Evolutionary conservation across 2,113 vertebrate genomes (phyloP), one percentile per base, ranked within the genome.

Genomic region (Thymallus thymallus): DNA sequence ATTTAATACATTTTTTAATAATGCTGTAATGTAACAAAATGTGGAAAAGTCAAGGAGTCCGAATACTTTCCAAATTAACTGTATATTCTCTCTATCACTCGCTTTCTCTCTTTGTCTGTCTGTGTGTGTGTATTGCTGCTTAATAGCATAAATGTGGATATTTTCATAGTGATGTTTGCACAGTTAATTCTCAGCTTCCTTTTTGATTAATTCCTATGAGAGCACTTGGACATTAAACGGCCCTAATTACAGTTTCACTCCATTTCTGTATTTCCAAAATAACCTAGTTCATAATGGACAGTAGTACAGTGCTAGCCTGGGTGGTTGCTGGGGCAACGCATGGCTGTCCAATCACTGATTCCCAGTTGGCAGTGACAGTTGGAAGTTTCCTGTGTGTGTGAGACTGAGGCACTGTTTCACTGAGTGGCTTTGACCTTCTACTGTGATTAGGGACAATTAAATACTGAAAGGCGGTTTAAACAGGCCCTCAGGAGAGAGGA

Each of bases 361-460:
- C 62, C 71, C 46, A 69, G 69, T 74, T 51, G 68, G 62, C 74
- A 71, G 70, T 76, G 68, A 69, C 74, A 71, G 70, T 60, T 80
- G 35, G 35, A 41, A 41, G 35, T 41, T 75, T 55, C 56, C n/a
- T 23, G 56, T 60, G 56, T 60, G 56, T 60, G 56, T 55, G 51
- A 41, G 35, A 41, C 35, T 41, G 60, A 61, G 61, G 78, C 86
- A 76, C 81, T 79, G 79, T 82, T 78, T 77, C 75, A 81, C 77
- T 79, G 80, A 86, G 78, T 78, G 73, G 74, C 87, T 72, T 24
- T 88, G 88, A 88, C 88, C 92, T 91, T 91, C 88, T 86, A 68
- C 26, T 29, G 74, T 85, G 87, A 88, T 91, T 89, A 89, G 86
- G 76, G 81, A 83, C 84, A 91, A 89, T 90, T 90, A 89, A 85